A percentile compares a stretch with the other conserved stretches of the same genome.
Conservation (phyloP, 2,888 invertebrate species). For the Phaedon cochleariae region DNA sequence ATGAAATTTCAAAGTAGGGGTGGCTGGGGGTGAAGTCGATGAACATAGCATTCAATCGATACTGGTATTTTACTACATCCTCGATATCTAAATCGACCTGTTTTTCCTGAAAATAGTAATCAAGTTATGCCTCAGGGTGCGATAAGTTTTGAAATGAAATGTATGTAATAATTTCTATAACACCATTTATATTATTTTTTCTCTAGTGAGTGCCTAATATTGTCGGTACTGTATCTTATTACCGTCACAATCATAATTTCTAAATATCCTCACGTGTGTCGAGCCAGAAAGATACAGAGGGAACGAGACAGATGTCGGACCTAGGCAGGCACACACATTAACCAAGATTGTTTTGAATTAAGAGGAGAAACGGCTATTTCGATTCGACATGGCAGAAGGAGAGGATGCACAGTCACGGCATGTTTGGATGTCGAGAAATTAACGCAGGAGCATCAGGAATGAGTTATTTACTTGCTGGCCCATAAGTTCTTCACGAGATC, state of each 20-base stretch:
- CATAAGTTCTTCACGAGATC: neutral
- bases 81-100: no score
- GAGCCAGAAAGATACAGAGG: slow-evolving; percentile 11
- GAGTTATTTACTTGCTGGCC: slow-evolving; percentile 7
- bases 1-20: no score
- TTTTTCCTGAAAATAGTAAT: no score
- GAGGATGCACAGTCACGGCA: slow-evolving; percentile 56
- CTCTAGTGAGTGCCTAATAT: no score
- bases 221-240: neutral
- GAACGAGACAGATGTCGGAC: slow-evolving; percentile 38
- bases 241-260: slow-evolving; percentile 17
- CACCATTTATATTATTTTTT: no score
- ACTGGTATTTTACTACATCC: no score
- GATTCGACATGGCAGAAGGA: slow-evolving; percentile 50
- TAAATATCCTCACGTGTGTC: slow-evolving; percentile 41
- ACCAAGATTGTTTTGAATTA: slow-evolving; percentile 56
- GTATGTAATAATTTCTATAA: no score
- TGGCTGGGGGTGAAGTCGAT: no score
- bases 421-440: slow-evolving; percentile 54
- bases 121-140: no score
- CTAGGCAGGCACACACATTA: slow-evolving; percentile 26
- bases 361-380: slow-evolving; percentile 55
- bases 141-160: no score
- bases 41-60: no score
- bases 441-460: slow-evolving; percentile 26